Evolutionary conservation across 2,888 invertebrate species (phyloP), one percentile per base, ranked within the genome.

Genomic region (Dynastes hyllus): DNA sequence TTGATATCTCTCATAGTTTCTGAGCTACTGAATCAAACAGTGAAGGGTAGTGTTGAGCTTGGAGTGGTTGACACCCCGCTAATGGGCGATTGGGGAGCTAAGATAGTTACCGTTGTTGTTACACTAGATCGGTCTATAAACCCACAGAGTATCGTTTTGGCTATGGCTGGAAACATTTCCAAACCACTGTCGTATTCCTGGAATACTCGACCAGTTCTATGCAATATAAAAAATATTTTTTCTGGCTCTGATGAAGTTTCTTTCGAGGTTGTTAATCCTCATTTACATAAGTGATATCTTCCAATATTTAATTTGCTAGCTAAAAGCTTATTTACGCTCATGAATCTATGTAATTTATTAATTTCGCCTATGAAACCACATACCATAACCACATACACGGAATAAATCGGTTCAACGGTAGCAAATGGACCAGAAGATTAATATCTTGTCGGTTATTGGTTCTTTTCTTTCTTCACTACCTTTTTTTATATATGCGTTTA

Each of bases 401-500:
- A 63, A 63, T 29, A 29, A 11, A 63, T 29, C 32, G 32, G 63
- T 32, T 63, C 27, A 32, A 63, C 63, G 63, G 63, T 63, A 63
- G 63, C 63, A 63, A 37, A 27, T 11, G 27, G 5, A 63, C 29
- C 13, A 63, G 29, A 63, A 63, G 63, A 63, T 63, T 63, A 63
- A 63, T 63, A 32, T 29, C 32, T 11, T 13, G 32, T 8, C 58
- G 37, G 40, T 22, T 76, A 76, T 76, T 76, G n/a, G 16, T 51
- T 22, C 22, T 40, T 27, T 22, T 63, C 37, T 76, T 65, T 58
- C 11, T 16, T 45, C 29, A 8, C 32, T 37, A 37, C 5, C 32
- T 37, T 45, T 45, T 45, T 45, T 2, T 45, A 6, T 11, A 45
- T 32, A 51, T 13, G 63, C 40, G 29, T 45, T 45, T 11, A 29